Base-by-base conservation (phyloP, 2,888 invertebrate genomes). In the Alloplasta piceator region DNA sequence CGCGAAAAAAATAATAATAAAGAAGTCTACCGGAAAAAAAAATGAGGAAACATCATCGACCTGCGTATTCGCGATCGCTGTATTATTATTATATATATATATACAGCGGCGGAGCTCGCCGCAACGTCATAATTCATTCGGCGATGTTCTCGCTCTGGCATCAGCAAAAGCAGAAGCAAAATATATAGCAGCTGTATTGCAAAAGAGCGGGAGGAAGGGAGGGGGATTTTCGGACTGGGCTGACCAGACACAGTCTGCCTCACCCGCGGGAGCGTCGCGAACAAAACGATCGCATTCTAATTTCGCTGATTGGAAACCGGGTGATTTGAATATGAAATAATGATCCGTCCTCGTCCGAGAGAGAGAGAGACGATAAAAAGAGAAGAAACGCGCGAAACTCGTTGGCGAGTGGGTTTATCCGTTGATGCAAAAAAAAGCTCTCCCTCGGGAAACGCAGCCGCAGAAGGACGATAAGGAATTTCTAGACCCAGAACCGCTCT, bases 281-380 rank as follows among this genome's bases (percentile, higher is more conserved):
- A 77, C 80, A 81, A 81, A 81, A 81, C 80, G 80, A 81, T 81
- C 73, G 80, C 70, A 81, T 78, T 78, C 77, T 81, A 78, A 81
- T 81, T 81, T 78, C 77, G 70, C 78, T 81, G 81, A 81, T 81
- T 81, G 81, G 81, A 81, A 81, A 81, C 81, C 78, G 74, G 74
- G 77, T 66, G 81, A 81, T 81, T 81, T 81, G 78, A 81, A 81
- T 81, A 81, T 81, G 77, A 81, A 81, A 81, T 81, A 81, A 81
- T 81, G 81, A 81, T 81, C 64, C 46, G 77, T 56, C 1, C 61
- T 63, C 72, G 56, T n/a, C 16, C 46, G 50, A 68, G n/a, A 55
- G 61, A 39, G 66, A 67, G 63, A 36, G 16, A 66, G 41, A 58
- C n/a, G 6, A 50, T 6, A 5, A 39, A 60, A 58, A 64, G 16